These are phyloP conservation scores for Trachops cirrhosus DNA, from an alignment of 2,797 vertebrate genomes.

Conservation along the genomic window DNA sequence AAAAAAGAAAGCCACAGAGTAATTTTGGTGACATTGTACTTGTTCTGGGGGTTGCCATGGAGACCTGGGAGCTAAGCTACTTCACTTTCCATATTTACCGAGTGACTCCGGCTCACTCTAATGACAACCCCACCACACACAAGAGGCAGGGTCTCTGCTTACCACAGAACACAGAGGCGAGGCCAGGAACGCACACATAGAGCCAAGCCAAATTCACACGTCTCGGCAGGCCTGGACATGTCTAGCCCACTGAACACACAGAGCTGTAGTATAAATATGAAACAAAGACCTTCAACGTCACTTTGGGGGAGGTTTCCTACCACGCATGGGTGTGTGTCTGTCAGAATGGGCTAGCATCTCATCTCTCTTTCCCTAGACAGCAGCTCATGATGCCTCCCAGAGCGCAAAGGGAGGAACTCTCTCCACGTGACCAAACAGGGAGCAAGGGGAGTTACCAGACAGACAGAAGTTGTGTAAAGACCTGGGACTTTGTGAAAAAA, in stretches of 20 bases:
- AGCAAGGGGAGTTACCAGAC: constrained; percentile 32
- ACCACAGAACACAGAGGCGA: constrained; percentile 34
- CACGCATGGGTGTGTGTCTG: neutral
- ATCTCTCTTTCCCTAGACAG: neutral
- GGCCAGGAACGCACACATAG: neutral
- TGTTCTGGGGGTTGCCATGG: constrained; percentile 75
- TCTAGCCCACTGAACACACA: constrained; percentile 6
- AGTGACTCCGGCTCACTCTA: constrained; percentile 47
- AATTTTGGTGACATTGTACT: constrained; percentile 74
- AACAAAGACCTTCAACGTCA: neutral
- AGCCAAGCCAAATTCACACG: constrained; percentile 50
- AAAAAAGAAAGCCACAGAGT: constrained; percentile 70
- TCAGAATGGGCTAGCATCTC: constrained; percentile 8
- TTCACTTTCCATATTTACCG: constrained; percentile 67
- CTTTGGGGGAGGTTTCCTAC: neutral
- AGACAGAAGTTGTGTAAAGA: constrained; percentile 9
- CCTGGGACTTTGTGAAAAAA: neutral
- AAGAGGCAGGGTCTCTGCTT: constrained; percentile 55
- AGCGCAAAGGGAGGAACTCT: neutral
- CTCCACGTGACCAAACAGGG: neutral
- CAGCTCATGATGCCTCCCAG: neutral
- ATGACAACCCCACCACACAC: constrained; percentile 19
- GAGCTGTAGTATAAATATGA: constrained; percentile 1
- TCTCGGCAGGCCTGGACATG: constrained; percentile 49
- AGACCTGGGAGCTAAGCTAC: constrained; percentile 66